phyloP scores from a whole-genome alignment of 2,797 vertebrate species.

The Champsocephalus esox region DNA sequence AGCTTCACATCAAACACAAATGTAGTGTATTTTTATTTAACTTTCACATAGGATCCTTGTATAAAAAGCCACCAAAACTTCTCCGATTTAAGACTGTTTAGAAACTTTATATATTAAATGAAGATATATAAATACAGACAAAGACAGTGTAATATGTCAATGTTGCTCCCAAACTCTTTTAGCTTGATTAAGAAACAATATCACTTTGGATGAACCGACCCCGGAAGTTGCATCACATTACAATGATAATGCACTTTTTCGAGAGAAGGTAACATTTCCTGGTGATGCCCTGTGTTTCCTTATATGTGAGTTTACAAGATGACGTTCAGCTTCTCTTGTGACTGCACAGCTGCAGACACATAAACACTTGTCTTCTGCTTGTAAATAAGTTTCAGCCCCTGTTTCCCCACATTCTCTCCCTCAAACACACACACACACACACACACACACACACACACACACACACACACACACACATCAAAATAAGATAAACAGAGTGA shows the following conservation, averaged over 20 bases:
- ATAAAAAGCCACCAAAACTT: neutral
- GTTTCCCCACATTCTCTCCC: conserved; percentile 27
- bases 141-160: neutral
- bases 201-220: neutral
- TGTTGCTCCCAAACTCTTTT: neutral
- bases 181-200: neutral
- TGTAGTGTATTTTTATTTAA: neutral
- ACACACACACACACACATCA: conserved; percentile 9
- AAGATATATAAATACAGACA: neutral
- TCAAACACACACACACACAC: conserved; percentile 15
- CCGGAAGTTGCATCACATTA: neutral
- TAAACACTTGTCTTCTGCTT: conserved; percentile 68
- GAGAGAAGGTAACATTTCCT: neutral
- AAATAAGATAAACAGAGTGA: conserved; percentile 67
- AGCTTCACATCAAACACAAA: neutral
- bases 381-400: conserved; percentile 49
- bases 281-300: conserved; percentile 19
- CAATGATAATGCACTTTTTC: conserved; percentile 9
- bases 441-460: conserved; percentile 1
- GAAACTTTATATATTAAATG: neutral
- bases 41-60: neutral
- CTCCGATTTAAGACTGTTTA: neutral
- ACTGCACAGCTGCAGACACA: conserved; percentile 70
- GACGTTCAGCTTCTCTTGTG: conserved; percentile 8
- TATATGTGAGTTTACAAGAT: conserved; percentile 33